Percentiles rank a stretch among this genome's conserved stretches.
Conservation (phyloP, 2,113 vertebrate species). For the Rhinolophus sinicus region DNA sequence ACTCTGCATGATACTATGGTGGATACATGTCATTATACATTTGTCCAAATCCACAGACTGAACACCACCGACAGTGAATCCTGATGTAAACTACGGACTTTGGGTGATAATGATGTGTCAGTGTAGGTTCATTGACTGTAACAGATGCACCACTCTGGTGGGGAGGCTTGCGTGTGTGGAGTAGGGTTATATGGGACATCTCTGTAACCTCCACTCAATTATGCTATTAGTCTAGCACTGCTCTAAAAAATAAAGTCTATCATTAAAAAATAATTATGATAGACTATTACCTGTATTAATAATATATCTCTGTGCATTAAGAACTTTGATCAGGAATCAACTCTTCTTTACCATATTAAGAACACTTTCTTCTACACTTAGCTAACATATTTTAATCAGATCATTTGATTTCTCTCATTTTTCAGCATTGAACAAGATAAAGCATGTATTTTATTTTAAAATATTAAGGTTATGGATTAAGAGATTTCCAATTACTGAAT, state of each 20-base stretch:
- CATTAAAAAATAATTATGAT: not conserved
- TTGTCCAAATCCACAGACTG: not conserved
- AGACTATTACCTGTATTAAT: not conserved
- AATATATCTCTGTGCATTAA: not conserved
- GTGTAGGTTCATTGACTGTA: not conserved
- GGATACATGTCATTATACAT: not conserved
- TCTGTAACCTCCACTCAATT: not conserved
- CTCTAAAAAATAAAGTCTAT: not conserved
- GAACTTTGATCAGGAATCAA: not conserved
- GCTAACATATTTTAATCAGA: not conserved
- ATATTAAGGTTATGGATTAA: not conserved
- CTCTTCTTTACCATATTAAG: not conserved
- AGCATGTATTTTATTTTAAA: not conserved
- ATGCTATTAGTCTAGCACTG: not conserved
- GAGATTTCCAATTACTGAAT: not conserved
- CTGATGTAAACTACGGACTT: not conserved
- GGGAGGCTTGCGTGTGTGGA: not conserved
- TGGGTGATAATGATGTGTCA: not conserved
- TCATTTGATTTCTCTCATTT: constrained; percentile 11
- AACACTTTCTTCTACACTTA: not conserved
- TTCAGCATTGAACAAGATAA: not conserved
- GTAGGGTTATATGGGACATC: not conserved
- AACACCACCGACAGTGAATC: not conserved
- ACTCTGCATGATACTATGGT: not conserved
- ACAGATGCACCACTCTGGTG: not conserved